A percentile compares a stretch with the other conserved stretches of the same genome.
These are phyloP conservation scores for Progne subis DNA, from an alignment of 2,113 vertebrate species.

Conservation along the genomic window DNA sequence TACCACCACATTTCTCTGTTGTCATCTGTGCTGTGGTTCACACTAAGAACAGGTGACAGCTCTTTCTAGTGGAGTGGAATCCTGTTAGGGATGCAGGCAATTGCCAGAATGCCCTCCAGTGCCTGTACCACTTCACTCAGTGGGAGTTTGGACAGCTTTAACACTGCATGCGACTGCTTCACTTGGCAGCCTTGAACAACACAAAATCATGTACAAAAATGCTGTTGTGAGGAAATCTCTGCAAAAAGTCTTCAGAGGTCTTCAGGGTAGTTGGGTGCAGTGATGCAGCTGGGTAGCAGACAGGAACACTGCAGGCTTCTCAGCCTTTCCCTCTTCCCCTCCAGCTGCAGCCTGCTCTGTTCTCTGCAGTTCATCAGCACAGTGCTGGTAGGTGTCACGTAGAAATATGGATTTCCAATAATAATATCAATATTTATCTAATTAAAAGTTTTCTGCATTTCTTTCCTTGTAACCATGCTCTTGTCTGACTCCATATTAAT, in stretches of 20 bases:
- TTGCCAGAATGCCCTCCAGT: not conserved
- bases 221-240: not conserved
- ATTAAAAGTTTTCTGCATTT: not conserved
- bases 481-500: not conserved
- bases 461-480: not conserved
- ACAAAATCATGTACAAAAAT: not conserved
- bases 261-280: not conserved
- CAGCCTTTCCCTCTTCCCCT: not conserved
- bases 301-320: not conserved
- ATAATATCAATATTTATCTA: not conserved
- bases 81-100: not conserved
- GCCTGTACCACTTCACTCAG: not conserved
- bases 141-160: not conserved
- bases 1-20: not conserved
- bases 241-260: not conserved
- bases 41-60: not conserved
- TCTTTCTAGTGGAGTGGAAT: not conserved
- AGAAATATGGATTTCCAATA: not conserved
- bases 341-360: not conserved
- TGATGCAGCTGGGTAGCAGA: not conserved
- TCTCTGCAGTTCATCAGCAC: not conserved
- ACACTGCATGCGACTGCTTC: fast-evolving
- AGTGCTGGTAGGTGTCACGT: not conserved
- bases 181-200: fast-evolving
- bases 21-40: not conserved